Evolutionary conservation across 2,888 invertebrate species (phyloP), one percentile per base, ranked within the genome.

Genomic region (Eupithecia dodoneata): DNA sequence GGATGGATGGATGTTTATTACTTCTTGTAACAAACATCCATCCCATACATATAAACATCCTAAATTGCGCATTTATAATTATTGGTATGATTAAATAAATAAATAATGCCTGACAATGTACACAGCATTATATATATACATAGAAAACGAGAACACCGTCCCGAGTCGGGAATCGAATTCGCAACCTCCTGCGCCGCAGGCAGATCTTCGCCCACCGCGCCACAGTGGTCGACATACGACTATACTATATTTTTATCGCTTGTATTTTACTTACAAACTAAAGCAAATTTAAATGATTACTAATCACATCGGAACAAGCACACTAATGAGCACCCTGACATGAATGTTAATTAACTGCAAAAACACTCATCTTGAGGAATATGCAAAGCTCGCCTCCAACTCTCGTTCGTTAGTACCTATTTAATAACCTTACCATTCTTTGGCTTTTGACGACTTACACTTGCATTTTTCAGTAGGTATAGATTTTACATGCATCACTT

Each of bases 281-380:
- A 66, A 66, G 15, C 13, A 42, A 66, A 42, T 66, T 42, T 42
- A 66, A 42, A 66, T 66, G 7, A 66, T 70, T 18, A 47, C 47
- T 74, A 73, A 79, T 75, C 73, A 70, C 69, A 79, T 73, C 81
- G 81, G 73, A 75, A 80, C 78, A 78, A 80, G 80, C 72, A 75
- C 74, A 81, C 83, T 82, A 82, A 82, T 83, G 83, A 82, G 79
- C 79, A 78, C 79, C 85, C 83, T 87, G 91, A 85, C 86, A 78
- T 83, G 91, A 91, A 91, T 92, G 87, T 89, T 91, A 91, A 93
- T 91, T 88, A 88, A 87, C 82, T 85, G 86, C 87, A 90, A 91
- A 91, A 92, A 92, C 90, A 86, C 82, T 81, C 80, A 81, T 81
- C 82, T 84, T 77, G 74, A 78, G 84, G 82, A 85, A 86, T 85